Conservation (phyloP, 2,888 invertebrate genomes). For the Pelosia muscerda region DNA sequence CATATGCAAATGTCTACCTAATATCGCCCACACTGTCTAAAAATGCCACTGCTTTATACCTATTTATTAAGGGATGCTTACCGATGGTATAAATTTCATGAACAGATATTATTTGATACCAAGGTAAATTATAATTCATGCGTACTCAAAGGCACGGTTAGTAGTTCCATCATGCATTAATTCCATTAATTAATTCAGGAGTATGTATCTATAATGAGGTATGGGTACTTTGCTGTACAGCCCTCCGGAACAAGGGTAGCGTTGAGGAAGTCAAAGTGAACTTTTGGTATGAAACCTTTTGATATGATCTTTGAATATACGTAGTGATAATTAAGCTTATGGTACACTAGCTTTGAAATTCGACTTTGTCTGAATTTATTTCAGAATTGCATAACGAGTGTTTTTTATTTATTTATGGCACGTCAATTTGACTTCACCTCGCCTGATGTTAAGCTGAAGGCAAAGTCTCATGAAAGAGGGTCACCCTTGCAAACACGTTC, state of each 20-base stretch:
- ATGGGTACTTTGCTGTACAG: neutral
- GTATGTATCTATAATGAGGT: slow-evolving; percentile 2
- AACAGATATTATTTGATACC: neutral
- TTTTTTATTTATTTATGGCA: too few relatives aligned
- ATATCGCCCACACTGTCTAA: too few relatives aligned
- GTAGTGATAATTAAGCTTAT: neutral
- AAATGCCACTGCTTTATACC: too few relatives aligned
- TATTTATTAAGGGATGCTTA: too few relatives aligned
- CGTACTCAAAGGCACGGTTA: neutral
- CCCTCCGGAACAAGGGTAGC: neutral
- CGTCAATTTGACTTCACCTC: too few relatives aligned
- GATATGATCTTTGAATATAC: neutral
- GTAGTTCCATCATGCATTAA: slow-evolving; percentile 1
- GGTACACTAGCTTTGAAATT: neutral
- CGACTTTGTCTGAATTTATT: neutral
- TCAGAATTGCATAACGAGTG: neutral
- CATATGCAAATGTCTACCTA: too few relatives aligned
- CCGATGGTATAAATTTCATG: neutral
- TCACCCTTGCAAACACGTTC: too few relatives aligned
- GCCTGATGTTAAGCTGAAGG: too few relatives aligned
- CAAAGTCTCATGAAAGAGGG: too few relatives aligned
- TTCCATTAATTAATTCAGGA: neutral
- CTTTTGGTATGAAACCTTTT: neutral
- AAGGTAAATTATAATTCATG: neutral
- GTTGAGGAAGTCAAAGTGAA: neutral